phyloP scores from a whole-genome alignment of 2,888 invertebrate genomes.

The Nowickia ferox region DNA sequence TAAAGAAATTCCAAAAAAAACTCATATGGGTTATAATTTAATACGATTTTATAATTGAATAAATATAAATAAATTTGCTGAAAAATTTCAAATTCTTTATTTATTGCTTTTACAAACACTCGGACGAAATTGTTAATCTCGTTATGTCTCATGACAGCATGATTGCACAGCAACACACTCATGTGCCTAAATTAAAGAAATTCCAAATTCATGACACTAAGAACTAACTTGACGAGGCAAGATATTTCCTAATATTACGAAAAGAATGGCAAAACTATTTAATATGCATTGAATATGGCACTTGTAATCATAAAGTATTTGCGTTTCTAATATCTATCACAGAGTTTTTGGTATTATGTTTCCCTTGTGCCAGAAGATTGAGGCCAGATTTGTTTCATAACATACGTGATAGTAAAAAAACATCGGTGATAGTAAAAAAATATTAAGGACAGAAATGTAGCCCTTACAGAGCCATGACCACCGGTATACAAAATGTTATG shows the following conservation, averaged over 20 bases:
- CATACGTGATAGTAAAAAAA: too few species aligned
- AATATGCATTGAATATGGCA: neutral
- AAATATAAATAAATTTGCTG: neutral
- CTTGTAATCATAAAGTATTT: too few species aligned
- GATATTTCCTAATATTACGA: neutral
- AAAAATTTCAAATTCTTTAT: conserved; percentile 10
- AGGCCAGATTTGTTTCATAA: too few species aligned
- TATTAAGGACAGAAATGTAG: too few species aligned
- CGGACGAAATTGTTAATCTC: conserved; percentile 19
- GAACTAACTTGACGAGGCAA: neutral
- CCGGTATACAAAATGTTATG: too few species aligned
- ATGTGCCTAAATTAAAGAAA: too few species aligned
- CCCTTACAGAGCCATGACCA: too few species aligned
- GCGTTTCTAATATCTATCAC: too few species aligned
- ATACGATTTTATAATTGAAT: neutral
- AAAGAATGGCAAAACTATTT: neutral
- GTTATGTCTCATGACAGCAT: neutral
- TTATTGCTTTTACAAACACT: neutral
- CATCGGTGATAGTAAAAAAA: too few species aligned
- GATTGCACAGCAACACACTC: neutral
- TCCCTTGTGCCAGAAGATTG: too few species aligned
- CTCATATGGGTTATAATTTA: neutral
- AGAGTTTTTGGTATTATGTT: too few species aligned
- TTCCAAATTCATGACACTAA: neutral
- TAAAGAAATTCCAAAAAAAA: too few species aligned